Percentiles rank a stretch among this genome's conserved stretches.
These are phyloP conservation scores for Dynastes tityus DNA, from an alignment of 2,888 invertebrate genomes.

Conservation along the genomic window DNA sequence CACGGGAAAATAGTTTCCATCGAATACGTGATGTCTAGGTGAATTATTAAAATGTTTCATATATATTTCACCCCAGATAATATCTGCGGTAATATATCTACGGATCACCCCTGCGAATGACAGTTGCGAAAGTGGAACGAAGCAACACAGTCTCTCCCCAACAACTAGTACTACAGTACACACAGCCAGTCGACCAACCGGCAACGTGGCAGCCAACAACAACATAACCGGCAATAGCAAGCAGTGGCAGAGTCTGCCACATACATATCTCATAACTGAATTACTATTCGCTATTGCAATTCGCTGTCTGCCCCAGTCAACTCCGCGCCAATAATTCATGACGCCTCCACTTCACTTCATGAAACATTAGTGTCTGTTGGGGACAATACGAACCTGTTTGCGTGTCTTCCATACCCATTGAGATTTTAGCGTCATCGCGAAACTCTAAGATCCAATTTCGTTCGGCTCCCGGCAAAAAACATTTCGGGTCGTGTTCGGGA, in stretches of 20 bases:
- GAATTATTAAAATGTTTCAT: conserved; percentile 48
- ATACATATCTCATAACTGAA: conserved; percentile 60
- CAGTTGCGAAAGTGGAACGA: conserved; percentile 51
- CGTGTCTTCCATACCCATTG: conserved; percentile 54
- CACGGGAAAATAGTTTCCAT: conserved; percentile 17
- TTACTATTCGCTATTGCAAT: conserved; percentile 58
- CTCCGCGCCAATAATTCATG: conserved; percentile 58
- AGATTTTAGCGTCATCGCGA: conserved; percentile 35
- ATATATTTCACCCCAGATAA: conserved; percentile 46
- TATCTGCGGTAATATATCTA: conserved; percentile 45
- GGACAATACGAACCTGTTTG: conserved; percentile 52
- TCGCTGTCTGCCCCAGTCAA: conserved; percentile 58
- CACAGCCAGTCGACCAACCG: conserved; percentile 9
- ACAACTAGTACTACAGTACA: conserved; percentile 11
- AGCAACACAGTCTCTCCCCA: conserved; percentile 49
- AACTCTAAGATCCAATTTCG: conserved; percentile 42
- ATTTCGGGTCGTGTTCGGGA: neutral
- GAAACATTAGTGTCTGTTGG: conserved; percentile 49
- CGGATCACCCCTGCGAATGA: conserved; percentile 50
- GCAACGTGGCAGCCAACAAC: conserved; percentile 37
- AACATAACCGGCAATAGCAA: conserved; percentile 42
- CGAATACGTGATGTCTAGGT: conserved; percentile 19
- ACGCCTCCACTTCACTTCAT: conserved; percentile 49
- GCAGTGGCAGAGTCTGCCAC: conserved; percentile 55
- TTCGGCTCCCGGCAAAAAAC: conserved; percentile 26